phyloP scores from a whole-genome alignment of 2,888 invertebrate species.

The Hesperia comma region DNA sequence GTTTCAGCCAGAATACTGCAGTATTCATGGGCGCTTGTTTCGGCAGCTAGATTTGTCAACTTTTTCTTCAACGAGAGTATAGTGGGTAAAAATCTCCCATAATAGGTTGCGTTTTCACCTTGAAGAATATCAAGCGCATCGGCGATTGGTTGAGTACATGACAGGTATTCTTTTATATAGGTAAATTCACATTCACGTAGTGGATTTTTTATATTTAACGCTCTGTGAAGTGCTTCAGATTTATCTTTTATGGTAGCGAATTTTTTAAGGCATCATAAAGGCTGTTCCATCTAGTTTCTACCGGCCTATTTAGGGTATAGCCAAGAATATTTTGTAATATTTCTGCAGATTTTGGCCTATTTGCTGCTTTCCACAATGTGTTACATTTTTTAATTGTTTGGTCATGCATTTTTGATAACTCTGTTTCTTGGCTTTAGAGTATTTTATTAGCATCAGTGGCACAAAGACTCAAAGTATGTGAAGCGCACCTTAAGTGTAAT shows the following conservation, averaged over 20 bases:
- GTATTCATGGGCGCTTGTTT: too few species aligned
- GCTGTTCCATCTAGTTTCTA: slow-evolving; percentile 1
- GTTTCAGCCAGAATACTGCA: too few species aligned
- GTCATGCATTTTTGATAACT: slow-evolving; percentile 2
- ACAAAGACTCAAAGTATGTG: slow-evolving; percentile 9
- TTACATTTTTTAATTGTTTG: background rate
- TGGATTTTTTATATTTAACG: too few species aligned
- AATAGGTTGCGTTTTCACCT: too few species aligned
- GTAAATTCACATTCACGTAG: too few species aligned
- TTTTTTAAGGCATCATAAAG: background rate
- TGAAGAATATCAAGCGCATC: too few species aligned
- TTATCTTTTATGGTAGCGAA: background rate
- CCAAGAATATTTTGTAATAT: background rate
- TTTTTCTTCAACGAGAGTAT: too few species aligned
- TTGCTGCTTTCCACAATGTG: background rate
- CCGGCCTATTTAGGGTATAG: background rate
- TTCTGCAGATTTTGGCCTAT: background rate
- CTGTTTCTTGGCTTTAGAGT: background rate
- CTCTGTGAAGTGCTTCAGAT: slow-evolving; percentile 1
- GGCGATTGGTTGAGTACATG: too few species aligned
- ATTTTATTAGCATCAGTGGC: slow-evolving; percentile 1
- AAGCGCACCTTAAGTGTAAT: background rate
- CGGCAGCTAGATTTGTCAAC: too few species aligned
- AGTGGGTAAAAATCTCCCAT: too few species aligned
- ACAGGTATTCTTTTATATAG: too few species aligned